Evolutionary conservation across 2,888 invertebrate species (phyloP).

Genomic region (Ennomos quercinarius): DNA sequence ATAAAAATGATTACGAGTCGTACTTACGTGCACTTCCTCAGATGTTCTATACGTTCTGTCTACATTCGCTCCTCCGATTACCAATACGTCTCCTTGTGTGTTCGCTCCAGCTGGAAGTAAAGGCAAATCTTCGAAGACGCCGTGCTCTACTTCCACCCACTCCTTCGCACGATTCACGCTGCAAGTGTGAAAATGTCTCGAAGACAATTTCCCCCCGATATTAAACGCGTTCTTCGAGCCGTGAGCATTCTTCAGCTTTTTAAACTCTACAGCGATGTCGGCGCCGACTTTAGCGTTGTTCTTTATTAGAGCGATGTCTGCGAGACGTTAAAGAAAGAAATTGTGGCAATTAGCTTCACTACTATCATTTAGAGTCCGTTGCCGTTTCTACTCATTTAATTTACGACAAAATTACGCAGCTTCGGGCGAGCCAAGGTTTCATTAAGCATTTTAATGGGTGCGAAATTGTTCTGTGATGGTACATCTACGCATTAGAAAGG

Average conservation of each 20-base stretch:
- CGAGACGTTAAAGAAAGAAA: slow-evolving; percentile 67
- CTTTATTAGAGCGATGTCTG: slow-evolving; percentile 96
- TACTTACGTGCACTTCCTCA: slow-evolving; percentile 88
- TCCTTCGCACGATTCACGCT: slow-evolving; percentile 39
- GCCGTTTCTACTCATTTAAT: slow-evolving; percentile 63
- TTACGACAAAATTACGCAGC: slow-evolving; percentile 59
- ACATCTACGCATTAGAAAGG: slow-evolving; percentile 18
- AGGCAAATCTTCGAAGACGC: slow-evolving; percentile 43
- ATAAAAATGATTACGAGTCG: slow-evolving; percentile 1
- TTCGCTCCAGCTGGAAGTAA: slow-evolving; percentile 40
- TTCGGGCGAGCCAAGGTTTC: slow-evolving; percentile 50
- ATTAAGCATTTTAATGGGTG: slow-evolving; percentile 60
- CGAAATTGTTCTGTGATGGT: slow-evolving; percentile 47
- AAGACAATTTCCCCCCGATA: slow-evolving; percentile 52
- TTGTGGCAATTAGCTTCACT: slow-evolving; percentile 67
- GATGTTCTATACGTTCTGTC: slow-evolving; percentile 89
- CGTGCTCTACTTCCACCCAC: slow-evolving; percentile 18
- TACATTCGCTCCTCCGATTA: slow-evolving; percentile 92
- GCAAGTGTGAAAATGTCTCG: slow-evolving; percentile 66
- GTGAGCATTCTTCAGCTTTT: slow-evolving; percentile 67
- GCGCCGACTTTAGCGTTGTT: slow-evolving; percentile 96
- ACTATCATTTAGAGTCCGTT: slow-evolving; percentile 61
- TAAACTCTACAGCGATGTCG: slow-evolving; percentile 89
- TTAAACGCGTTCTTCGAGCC: slow-evolving; percentile 57
- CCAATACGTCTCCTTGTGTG: slow-evolving; percentile 78